Evolutionary conservation across 1,140 invertebrate species (phyloP), one percentile per base, ranked within the genome.

Genomic region (Temnothorax longispinosus): DNA sequence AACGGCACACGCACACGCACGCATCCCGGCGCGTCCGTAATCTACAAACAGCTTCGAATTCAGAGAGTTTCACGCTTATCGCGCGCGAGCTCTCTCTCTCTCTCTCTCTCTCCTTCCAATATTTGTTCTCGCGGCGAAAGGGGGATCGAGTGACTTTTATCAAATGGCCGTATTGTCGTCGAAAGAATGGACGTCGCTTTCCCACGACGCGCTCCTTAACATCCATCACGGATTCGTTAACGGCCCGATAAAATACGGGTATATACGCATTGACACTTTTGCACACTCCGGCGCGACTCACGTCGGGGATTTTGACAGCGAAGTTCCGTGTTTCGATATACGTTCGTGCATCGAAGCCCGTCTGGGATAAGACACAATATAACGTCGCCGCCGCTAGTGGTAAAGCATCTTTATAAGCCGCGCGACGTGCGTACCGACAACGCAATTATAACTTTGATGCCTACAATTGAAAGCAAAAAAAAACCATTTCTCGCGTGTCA

Each of bases 1-100:
- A 41, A 32, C 27, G 27, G 27, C 27, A 41, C 27, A 58, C 69
- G 74, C 13, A 38, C 44, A 62, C 38, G 7, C 35, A 64, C 56
- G 21, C 44, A 44, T 8, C 13, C 13, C 72, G 3, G 38, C 38
- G 54, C 85, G 75, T n/a, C 56, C 78, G 78, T 91, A 91, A 91
- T 91, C 90, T 89, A 89, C 88, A 81, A 69, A 91, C 90, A 91
- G 90, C 78, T 89, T 88, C 88, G 78, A 91, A 91, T 91, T 91
- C 88, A 78, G 88, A 78, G 88, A 91, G 84, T 91, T 89, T 85
- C 81, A 75, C 80, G 84, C 87, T 92, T 92, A 92, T 92, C 91
- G 77, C 64, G 80, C 41, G 76, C 74, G 85, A 50, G 76, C 27
- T 27, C 27, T 27, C 27, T 27, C 27, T 27, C 27, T 27, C 27